Percentiles rank a stretch among this genome's conserved stretches.
These are phyloP conservation scores for Clinocottus analis DNA, from an alignment of 2,113 vertebrate genomes.

Conservation along the genomic window DNA sequence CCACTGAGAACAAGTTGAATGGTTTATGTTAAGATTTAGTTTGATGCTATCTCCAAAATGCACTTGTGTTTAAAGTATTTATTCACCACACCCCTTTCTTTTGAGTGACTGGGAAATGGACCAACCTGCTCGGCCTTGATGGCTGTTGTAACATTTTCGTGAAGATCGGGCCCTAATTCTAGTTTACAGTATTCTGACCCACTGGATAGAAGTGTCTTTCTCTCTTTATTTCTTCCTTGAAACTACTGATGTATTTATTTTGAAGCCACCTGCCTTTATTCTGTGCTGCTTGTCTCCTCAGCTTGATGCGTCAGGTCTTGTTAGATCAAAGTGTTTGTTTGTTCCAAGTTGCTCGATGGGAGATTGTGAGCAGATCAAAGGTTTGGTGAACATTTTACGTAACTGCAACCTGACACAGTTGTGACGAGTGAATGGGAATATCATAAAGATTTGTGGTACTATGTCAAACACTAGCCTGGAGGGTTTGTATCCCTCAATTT, in stretches of 20 bases:
- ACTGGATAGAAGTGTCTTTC: slow-evolving; percentile 26
- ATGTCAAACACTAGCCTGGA: slow-evolving; percentile 18
- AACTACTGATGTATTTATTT: slow-evolving; percentile 78
- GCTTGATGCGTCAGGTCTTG: slow-evolving; percentile 32
- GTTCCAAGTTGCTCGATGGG: slow-evolving; percentile 8
- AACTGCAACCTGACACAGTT: background rate
- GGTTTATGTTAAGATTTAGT: no score
- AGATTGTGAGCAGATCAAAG: slow-evolving; percentile 15
- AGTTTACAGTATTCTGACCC: slow-evolving; percentile 60
- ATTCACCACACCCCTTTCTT: slow-evolving; percentile 39
- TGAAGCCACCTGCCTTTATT: slow-evolving; percentile 14
- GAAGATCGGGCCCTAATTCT: slow-evolving; percentile 32
- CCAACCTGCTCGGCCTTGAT: slow-evolving; percentile 29
- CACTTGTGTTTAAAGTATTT: slow-evolving; percentile 67
- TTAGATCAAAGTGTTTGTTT: slow-evolving; percentile 52
- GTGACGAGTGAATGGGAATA: background rate
- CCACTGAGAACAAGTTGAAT: no score
- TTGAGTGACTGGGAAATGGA: slow-evolving; percentile 29
- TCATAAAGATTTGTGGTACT: slow-evolving; percentile 11
- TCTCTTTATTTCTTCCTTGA: slow-evolving; percentile 19
- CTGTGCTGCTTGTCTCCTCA: slow-evolving; percentile 18
- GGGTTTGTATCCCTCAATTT: background rate
- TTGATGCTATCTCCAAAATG: slow-evolving; percentile 30
- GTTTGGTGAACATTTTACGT: background rate
- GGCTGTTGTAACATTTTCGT: slow-evolving; percentile 27